A percentile compares a stretch with the other conserved stretches of the same genome.
These are phyloP conservation scores for Cuniculus paca DNA, from an alignment of 2,797 vertebrate genomes.

Conservation along the genomic window DNA sequence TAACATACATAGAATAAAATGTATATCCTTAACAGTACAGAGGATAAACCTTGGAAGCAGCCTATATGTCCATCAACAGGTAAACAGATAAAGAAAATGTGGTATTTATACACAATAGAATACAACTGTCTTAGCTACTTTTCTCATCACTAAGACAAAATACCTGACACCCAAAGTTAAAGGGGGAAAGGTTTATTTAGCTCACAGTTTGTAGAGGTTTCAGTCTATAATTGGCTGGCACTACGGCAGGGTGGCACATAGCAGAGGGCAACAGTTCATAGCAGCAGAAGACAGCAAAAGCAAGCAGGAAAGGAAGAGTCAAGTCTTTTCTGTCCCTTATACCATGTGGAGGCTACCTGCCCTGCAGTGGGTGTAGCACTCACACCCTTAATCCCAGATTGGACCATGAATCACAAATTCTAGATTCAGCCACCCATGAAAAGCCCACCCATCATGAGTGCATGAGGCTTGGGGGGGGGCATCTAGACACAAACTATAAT, in stretches of 20 bases:
- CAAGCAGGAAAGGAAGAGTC: background rate
- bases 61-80: background rate
- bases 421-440: background rate
- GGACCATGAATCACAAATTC: background rate
- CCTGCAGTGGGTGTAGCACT: background rate
- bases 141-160: background rate
- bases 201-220: background rate
- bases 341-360: background rate
- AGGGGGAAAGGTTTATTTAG: background rate
- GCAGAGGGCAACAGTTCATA: background rate
- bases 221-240: background rate
- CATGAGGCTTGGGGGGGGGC: background rate
- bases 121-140: background rate
- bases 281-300: background rate
- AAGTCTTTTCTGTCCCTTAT: background rate
- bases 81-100: background rate
- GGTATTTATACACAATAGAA: background rate
- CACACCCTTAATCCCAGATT: background rate
- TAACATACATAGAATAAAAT: background rate
- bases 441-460: background rate
- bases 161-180: background rate
- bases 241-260: background rate
- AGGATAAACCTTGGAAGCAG: background rate
- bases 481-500: background rate
- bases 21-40: background rate